phyloP scores from a whole-genome alignment of 2,888 invertebrate species.

The Thera obeliscata region DNA sequence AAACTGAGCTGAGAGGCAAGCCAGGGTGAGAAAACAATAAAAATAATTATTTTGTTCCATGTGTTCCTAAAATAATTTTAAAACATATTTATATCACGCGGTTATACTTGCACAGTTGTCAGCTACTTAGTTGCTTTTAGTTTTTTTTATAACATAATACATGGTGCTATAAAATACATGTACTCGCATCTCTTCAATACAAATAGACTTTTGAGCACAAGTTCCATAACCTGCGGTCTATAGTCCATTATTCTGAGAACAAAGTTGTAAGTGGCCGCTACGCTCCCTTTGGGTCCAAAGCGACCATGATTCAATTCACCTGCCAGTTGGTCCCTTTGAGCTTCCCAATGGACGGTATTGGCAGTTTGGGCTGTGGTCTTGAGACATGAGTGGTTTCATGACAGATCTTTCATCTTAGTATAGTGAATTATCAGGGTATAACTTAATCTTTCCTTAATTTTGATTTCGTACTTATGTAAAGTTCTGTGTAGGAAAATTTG shows the following conservation, averaged over 20 bases:
- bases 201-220: slow-evolving; percentile 45
- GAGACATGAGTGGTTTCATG: slow-evolving; percentile 30
- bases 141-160: too few species aligned
- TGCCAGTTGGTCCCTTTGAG: slow-evolving; percentile 63
- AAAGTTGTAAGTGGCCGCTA: slow-evolving; percentile 67
- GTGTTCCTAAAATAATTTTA: too few species aligned
- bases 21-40: too few species aligned
- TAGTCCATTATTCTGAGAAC: slow-evolving; percentile 73
- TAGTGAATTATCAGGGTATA: neutral
- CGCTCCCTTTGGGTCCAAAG: slow-evolving; percentile 59
- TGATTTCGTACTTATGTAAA: too few species aligned
- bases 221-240: slow-evolving; percentile 64
- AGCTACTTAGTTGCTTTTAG: too few species aligned
- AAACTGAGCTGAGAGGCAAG: too few species aligned
- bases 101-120: too few species aligned
- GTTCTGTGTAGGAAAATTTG: too few species aligned
- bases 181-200: neutral
- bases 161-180: neutral
- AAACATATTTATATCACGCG: too few species aligned
- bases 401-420: neutral
- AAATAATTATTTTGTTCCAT: too few species aligned
- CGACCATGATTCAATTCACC: slow-evolving; percentile 73
- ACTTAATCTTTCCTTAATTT: too few species aligned
- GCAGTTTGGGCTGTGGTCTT: slow-evolving; percentile 50
- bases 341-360: slow-evolving; percentile 53